phyloP scores from a whole-genome alignment of 2,888 invertebrate species.

The Pogonocherus hispidulus region DNA sequence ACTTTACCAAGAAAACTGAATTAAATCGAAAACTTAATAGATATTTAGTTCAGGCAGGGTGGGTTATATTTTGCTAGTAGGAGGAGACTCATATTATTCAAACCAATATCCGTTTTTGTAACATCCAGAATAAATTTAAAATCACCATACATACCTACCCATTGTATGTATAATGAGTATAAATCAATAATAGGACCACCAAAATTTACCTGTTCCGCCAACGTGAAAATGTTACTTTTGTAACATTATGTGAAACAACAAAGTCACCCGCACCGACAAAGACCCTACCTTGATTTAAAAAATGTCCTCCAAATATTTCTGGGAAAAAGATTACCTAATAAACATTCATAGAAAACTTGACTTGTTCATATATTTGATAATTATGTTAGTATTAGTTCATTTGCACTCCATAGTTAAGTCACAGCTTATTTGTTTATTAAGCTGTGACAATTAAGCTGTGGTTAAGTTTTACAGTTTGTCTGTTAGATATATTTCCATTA shows the following conservation, averaged over 20 bases:
- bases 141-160: background rate
- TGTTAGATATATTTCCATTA: no score
- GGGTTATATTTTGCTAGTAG: no score
- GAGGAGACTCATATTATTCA: no score
- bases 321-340: background rate
- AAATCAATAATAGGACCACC: background rate
- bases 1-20: no score
- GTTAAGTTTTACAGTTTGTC: no score
- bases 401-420: background rate
- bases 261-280: background rate
- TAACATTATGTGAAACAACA: background rate
- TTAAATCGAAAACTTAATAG: no score
- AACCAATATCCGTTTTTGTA: background rate
- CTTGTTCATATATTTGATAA: no score
- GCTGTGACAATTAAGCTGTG: no score
- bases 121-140: background rate
- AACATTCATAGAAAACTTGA: background rate
- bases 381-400: no score
- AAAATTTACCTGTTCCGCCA: background rate
- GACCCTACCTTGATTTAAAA: background rate
- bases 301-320: background rate
- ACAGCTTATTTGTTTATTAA: no score
- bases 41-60: no score
- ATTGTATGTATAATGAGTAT: conserved; percentile 1
- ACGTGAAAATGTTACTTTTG: background rate